Evolutionary conservation across 1,140 invertebrate genomes (phyloP).

Genomic region (Drosophila micromelanica): DNA sequence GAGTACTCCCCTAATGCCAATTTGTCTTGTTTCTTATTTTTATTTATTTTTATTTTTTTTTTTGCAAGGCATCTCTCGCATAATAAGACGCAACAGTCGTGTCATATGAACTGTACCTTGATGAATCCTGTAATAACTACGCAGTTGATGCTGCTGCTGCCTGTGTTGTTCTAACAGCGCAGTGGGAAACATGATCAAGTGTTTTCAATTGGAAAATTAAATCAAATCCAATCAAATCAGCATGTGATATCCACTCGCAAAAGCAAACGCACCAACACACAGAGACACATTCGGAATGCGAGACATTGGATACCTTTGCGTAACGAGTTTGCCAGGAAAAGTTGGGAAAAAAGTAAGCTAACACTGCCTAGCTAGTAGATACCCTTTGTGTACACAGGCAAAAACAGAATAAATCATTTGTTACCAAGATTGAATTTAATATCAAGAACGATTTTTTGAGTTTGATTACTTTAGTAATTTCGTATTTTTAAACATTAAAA

Average conservation of each 20-base stretch:
- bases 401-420: no score
- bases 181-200: conserved; percentile 69
- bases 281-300: background rate
- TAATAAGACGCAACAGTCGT: conserved; percentile 54
- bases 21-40: conserved; percentile 21
- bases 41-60: background rate
- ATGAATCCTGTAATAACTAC: conserved; percentile 24
- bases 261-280: conserved; percentile 5
- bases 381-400: no score
- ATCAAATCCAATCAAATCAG: conserved; percentile 82
- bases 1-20: conserved; percentile 11
- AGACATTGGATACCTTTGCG: conserved; percentile 26
- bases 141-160: conserved; percentile 1
- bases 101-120: conserved; percentile 26
- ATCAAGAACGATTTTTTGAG: no score
- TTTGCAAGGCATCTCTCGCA: conserved; percentile 25
- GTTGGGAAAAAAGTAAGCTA: background rate
- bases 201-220: conserved; percentile 83
- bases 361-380: no score
- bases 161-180: conserved; percentile 47
- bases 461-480: no score
- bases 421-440: no score
- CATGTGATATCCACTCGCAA: conserved; percentile 55
- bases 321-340: conserved; percentile 24
- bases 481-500: no score